phyloP scores from a whole-genome alignment of 1,140 invertebrate genomes.

The Bombus consobrinus region DNA sequence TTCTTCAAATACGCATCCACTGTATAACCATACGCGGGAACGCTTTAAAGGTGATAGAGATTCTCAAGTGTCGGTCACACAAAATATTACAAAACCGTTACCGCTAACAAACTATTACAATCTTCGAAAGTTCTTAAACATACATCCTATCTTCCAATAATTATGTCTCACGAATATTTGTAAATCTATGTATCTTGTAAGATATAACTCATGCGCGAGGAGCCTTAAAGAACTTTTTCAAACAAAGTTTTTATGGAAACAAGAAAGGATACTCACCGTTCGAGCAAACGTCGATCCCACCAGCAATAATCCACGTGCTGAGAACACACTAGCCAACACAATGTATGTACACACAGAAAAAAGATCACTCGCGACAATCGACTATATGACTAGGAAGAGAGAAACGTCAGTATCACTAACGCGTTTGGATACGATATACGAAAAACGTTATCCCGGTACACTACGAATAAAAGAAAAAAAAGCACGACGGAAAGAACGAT shows the following conservation, averaged over 20 bases:
- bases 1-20: not conserved
- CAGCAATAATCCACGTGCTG: constrained; percentile 62
- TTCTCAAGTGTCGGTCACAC: constrained; percentile 22
- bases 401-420: constrained; percentile 27
- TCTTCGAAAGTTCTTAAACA: constrained; percentile 19
- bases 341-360: constrained; percentile 34
- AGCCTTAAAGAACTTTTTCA: not conserved
- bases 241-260: not conserved
- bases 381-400: not conserved
- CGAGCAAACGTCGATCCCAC: not conserved
- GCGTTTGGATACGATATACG: constrained; percentile 1
- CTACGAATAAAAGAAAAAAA: constrained; percentile 13
- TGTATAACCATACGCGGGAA: constrained; percentile 20
- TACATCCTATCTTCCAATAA: not conserved
- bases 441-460: not conserved
- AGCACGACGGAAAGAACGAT: constrained; percentile 13
- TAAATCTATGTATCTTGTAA: not conserved
- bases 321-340: constrained; percentile 29
- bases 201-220: not conserved
- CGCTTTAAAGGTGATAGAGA: constrained; percentile 19
- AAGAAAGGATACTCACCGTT: constrained; percentile 35
- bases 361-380: constrained; percentile 49
- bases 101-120: constrained; percentile 1
- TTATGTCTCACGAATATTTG: not conserved
- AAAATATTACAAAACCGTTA: constrained; percentile 43